phyloP scores from a whole-genome alignment of 2,888 invertebrate species.

The Ditylenchus weischeri region DNA sequence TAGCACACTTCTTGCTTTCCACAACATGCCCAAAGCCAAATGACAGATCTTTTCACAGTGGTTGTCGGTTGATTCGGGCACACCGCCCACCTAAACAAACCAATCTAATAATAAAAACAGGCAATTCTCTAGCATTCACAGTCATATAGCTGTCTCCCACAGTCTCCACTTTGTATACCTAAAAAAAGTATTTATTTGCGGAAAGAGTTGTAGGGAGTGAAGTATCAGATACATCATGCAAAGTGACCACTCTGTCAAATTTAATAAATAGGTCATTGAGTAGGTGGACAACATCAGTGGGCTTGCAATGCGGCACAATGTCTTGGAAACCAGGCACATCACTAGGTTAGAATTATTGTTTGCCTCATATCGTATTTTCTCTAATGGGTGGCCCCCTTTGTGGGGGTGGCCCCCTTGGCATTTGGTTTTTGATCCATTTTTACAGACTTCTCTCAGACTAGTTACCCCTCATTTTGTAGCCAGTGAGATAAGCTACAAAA shows the following conservation, averaged over 20 bases:
- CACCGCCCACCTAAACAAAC: conserved; percentile 54
- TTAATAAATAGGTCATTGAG: conserved; percentile 53
- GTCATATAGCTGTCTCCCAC: conserved; percentile 6
- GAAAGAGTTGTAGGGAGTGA: neutral
- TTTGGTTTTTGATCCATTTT: no score
- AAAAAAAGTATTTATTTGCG: neutral
- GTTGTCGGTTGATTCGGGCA: conserved; percentile 44
- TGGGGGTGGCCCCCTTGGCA: no score
- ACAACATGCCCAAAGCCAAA: conserved; percentile 57
- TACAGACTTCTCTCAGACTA: no score
- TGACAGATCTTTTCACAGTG: conserved; percentile 58
- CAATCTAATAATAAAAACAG: conserved; percentile 29
- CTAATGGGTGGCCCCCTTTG: no score
- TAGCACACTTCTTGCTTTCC: conserved; percentile 51
- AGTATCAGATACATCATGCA: conserved; percentile 39
- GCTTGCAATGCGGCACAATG: conserved; percentile 57
- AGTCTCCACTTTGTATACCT: conserved; percentile 21
- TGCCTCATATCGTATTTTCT: conserved; percentile 11
- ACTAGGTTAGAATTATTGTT: conserved; percentile 18
- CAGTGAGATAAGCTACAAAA: no score
- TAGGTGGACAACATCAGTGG: conserved; percentile 45
- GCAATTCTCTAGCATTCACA: no score
- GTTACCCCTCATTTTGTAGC: no score
- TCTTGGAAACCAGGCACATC: conserved; percentile 60
- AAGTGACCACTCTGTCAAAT: conserved; percentile 50